phyloP scores from a whole-genome alignment of 2,113 vertebrate genomes.

The Willisornis vidua region DNA sequence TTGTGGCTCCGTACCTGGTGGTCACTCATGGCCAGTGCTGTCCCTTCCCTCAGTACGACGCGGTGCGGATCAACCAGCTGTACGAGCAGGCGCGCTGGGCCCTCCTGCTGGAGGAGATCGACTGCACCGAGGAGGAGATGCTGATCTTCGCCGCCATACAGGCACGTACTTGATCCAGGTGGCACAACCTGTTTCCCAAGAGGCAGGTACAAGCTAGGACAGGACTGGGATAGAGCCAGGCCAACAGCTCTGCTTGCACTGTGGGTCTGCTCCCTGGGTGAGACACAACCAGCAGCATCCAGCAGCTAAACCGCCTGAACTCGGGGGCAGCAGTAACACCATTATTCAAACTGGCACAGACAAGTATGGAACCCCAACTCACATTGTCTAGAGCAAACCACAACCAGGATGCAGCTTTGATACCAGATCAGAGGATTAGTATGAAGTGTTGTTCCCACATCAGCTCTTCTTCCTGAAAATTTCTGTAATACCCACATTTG shows the following conservation, averaged over 20 bases:
- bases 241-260: neutral
- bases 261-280: neutral
- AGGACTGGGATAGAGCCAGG: neutral
- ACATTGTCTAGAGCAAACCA: neutral
- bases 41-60: slow-evolving; percentile 84
- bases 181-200: slow-evolving; percentile 17
- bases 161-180: slow-evolving; percentile 70
- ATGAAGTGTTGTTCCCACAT: neutral
- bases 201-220: slow-evolving; percentile 50
- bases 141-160: slow-evolving; percentile 96
- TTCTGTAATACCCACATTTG: neutral
- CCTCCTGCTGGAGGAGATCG: slow-evolving; percentile 93
- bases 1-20: rapidly evolving
- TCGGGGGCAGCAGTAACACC: neutral
- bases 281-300: neutral
- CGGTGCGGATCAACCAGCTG: slow-evolving; percentile 92
- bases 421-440: neutral
- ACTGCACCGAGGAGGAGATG: slow-evolving; percentile 98
- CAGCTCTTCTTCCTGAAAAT: neutral
- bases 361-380: neutral
- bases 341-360: neutral
- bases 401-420: neutral
- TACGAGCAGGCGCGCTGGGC: slow-evolving; percentile 97
- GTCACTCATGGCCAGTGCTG: neutral
- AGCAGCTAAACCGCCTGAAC: neutral